A percentile compares a stretch with the other conserved stretches of the same genome.
Evolutionary conservation across 1,140 invertebrate species (phyloP).

Genomic region (Tetramorium alpestre): DNA sequence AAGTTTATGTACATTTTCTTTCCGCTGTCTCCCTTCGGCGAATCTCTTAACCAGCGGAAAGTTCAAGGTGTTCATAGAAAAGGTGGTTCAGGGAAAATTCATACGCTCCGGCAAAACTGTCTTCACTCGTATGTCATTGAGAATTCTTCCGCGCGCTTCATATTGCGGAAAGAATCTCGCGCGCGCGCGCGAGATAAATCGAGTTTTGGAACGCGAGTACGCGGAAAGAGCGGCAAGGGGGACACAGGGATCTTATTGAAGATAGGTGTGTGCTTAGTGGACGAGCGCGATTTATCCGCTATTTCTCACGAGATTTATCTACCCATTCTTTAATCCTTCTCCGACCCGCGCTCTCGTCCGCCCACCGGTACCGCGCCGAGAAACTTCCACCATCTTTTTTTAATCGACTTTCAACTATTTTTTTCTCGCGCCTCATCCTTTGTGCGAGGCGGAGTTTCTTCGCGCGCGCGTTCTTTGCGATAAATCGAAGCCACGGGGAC

Average conservation of each 20-base stretch:
- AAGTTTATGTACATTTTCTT: constrained; percentile 17
- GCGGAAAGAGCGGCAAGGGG: background rate
- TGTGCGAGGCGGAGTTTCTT: constrained; percentile 2
- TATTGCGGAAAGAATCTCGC: constrained; percentile 24
- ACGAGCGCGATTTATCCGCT: constrained; percentile 52
- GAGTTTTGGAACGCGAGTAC: constrained; percentile 39
- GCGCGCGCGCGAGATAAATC: constrained; percentile 43
- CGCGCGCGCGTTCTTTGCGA: constrained; percentile 28
- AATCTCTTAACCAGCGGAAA: constrained; percentile 13
- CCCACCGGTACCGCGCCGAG: background rate
- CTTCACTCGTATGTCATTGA: constrained; percentile 35
- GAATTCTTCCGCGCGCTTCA: constrained; percentile 33
- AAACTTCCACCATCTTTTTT: constrained; percentile 50
- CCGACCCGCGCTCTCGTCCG: background rate
- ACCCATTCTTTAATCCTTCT: constrained; percentile 44
- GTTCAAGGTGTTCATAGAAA: background rate
- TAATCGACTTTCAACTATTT: constrained; percentile 42
- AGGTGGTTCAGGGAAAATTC: constrained; percentile 1
- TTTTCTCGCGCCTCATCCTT: constrained; percentile 12
- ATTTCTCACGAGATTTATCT: constrained; percentile 54
- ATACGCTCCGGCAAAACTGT: constrained; percentile 4
- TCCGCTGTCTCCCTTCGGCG: background rate
- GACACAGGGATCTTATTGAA: constrained; percentile 32
- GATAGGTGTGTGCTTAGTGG: constrained; percentile 44
- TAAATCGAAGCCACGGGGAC: constrained; percentile 26